Evolutionary conservation across 1,140 invertebrate genomes (phyloP).

Genomic region (Dendrolimus punctatus): DNA sequence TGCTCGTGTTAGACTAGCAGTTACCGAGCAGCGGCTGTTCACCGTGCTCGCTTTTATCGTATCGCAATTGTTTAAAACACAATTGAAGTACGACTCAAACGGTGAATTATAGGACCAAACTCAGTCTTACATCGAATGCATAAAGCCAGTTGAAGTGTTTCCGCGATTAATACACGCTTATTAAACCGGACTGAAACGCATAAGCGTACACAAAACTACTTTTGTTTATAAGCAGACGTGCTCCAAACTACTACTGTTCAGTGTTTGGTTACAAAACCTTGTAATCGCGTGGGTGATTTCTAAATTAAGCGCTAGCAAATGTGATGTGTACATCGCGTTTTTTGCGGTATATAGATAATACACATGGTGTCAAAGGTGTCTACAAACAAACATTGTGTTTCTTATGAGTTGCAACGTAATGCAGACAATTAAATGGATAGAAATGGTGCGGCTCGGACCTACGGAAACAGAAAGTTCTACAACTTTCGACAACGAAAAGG

Average conservation of each 20-base stretch:
- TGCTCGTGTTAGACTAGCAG: conserved; percentile 13
- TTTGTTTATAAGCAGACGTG: conserved; percentile 53
- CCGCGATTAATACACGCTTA: conserved; percentile 29
- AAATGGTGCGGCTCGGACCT: conserved; percentile 57
- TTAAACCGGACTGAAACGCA: conserved; percentile 22
- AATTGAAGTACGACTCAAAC: conserved; percentile 5
- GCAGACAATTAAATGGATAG: conserved; percentile 64
- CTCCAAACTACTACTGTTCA: conserved; percentile 20
- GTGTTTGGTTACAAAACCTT: conserved; percentile 42
- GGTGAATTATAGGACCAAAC: background rate
- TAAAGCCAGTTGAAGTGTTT: conserved; percentile 14
- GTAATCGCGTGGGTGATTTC: conserved; percentile 49
- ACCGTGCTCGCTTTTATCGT: conserved; percentile 29
- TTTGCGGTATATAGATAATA: conserved; percentile 18
- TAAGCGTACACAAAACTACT: conserved; percentile 23
- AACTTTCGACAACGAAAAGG: conserved; percentile 53
- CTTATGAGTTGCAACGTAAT: conserved; percentile 18
- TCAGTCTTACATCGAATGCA: background rate
- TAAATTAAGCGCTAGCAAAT: conserved; percentile 42
- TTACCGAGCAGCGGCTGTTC: conserved; percentile 33
- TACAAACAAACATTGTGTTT: background rate
- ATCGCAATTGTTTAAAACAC: conserved; percentile 14
- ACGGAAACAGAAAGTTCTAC: conserved; percentile 43
- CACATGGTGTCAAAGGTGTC: background rate
- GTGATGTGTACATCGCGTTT: conserved; percentile 39